Evolutionary conservation across 2,113 vertebrate species (phyloP).

Genomic region (Cyprinodon brontotheroides): DNA sequence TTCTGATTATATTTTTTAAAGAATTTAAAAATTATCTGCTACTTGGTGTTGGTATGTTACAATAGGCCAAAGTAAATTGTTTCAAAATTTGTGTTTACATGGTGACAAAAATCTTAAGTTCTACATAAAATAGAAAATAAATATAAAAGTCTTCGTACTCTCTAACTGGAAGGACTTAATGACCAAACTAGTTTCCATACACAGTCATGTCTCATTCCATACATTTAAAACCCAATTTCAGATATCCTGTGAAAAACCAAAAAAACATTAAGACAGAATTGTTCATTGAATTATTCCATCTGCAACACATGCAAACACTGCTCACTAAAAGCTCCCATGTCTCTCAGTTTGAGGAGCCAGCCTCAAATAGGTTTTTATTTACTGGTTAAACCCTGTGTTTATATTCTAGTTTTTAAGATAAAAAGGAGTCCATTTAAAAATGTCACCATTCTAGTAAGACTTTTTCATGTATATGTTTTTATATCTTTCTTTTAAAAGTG

Average conservation of each 20-base stretch:
- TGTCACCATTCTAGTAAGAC: slow-evolving; percentile 40
- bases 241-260: slow-evolving; percentile 2
- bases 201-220: slow-evolving; percentile 7
- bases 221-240: background rate
- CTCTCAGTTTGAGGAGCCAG: slow-evolving; percentile 68
- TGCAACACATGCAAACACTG: slow-evolving; percentile 19
- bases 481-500: background rate
- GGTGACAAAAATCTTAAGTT: no score
- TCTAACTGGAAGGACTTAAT: no score
- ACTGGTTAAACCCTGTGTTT: slow-evolving; percentile 4
- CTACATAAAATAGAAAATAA: no score
- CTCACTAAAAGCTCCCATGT: background rate
- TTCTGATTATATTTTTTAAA: no score
- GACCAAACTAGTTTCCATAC: background rate
- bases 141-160: no score
- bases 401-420: slow-evolving; percentile 23
- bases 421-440: slow-evolving; percentile 40
- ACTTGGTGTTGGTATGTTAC: no score
- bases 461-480: slow-evolving; percentile 1
- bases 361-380: slow-evolving; percentile 50
- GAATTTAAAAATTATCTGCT: no score
- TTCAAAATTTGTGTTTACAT: no score
- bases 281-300: slow-evolving; percentile 10
- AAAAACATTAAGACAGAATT: background rate
- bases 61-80: no score